Percentiles rank a stretch among this genome's conserved stretches.
phyloP scores from a whole-genome alignment of 2,797 vertebrate genomes.

The Arctocebus calabarensis region DNA sequence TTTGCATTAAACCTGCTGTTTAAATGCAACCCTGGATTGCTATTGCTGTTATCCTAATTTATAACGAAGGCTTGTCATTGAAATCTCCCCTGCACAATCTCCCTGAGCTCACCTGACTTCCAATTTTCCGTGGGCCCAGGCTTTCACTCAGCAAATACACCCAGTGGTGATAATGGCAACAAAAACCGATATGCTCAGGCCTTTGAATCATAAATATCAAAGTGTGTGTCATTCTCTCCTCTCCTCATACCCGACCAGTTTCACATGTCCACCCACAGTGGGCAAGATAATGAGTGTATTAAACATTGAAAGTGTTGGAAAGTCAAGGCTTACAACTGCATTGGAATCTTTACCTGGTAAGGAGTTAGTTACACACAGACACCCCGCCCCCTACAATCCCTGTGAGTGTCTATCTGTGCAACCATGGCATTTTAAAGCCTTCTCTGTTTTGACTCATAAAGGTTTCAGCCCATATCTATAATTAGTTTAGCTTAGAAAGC shows the following conservation, averaged over 20 bases:
- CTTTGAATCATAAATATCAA: background rate
- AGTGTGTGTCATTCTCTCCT: background rate
- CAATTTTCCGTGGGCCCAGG: background rate
- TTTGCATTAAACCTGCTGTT: background rate
- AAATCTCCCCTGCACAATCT: background rate
- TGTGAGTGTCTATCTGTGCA: background rate
- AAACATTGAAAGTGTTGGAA: background rate
- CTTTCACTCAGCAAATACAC: background rate
- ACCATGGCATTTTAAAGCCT: background rate
- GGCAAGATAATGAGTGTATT: background rate
- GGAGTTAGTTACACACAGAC: background rate
- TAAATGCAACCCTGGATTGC: background rate
- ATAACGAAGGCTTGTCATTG: background rate
- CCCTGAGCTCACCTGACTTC: background rate
- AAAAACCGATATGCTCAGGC: background rate
- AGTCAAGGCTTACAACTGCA: background rate
- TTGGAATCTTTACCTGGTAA: background rate
- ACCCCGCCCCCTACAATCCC: background rate
- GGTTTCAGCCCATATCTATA: background rate
- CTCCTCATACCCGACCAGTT: background rate
- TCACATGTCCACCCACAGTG: background rate
- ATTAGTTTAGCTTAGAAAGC: constrained; percentile 27
- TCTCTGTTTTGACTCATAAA: background rate
- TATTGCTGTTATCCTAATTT: background rate
- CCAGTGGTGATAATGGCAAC: background rate